A percentile compares a stretch with the other conserved stretches of the same genome.
phyloP scores from a whole-genome alignment of 2,113 vertebrate genomes.

The Upupa epops region DNA sequence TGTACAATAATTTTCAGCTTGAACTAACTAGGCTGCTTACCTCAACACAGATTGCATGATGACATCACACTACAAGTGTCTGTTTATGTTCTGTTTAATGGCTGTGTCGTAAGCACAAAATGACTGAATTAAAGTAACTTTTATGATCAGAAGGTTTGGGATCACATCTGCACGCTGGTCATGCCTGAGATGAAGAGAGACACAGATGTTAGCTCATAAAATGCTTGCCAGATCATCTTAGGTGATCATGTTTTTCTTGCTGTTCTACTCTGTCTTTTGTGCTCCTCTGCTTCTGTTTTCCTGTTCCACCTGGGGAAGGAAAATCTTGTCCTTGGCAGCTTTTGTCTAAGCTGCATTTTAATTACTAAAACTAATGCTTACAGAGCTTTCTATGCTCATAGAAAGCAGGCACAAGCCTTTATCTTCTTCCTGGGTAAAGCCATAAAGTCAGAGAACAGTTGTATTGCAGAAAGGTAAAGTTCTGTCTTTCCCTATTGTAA shows the following conservation, averaged over 20 bases:
- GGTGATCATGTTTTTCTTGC: not conserved
- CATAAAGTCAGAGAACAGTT: not conserved
- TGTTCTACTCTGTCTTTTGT: not conserved
- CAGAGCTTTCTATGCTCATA: not conserved
- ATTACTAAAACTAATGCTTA: not conserved
- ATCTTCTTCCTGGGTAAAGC: not conserved
- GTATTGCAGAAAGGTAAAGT: not conserved
- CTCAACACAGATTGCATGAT: not conserved
- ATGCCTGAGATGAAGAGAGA: not conserved
- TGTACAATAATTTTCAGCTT: not conserved
- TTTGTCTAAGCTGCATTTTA: not conserved
- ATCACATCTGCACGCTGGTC: not conserved
- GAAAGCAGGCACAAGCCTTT: not conserved
- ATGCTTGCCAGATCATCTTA: not conserved
- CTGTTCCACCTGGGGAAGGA: not conserved
- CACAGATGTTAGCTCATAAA: not conserved
- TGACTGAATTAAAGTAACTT: not conserved
- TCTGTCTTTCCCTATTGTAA: not conserved
- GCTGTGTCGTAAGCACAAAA: not conserved
- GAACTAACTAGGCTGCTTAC: not conserved
- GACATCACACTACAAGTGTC: not conserved
- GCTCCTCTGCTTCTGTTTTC: not conserved
- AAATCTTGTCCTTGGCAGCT: not conserved
- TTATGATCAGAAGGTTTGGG: not conserved
- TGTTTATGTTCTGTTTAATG: not conserved